These are phyloP conservation scores for Xylocopa sonorina DNA, from an alignment of 1,140 invertebrate species.

Conservation along the genomic window DNA sequence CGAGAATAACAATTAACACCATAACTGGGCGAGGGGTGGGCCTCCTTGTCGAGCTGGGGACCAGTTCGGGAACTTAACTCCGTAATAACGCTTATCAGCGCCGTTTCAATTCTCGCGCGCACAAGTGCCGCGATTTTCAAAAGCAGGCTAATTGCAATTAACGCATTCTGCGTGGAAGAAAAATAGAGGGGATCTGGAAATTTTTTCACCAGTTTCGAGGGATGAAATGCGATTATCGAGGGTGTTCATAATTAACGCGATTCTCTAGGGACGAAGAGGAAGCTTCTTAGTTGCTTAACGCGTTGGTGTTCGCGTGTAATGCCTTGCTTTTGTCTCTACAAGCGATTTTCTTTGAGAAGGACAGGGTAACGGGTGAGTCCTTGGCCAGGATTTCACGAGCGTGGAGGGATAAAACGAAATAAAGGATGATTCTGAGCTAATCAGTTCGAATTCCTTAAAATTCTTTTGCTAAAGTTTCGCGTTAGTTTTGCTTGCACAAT, in stretches of 20 bases:
- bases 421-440: no score
- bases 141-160: not conserved
- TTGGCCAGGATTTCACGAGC: not conserved
- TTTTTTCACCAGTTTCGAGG: no score
- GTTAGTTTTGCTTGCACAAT: no score
- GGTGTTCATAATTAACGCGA: conserved; percentile 5
- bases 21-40: conserved; percentile 12
- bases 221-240: no score
- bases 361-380: conserved; percentile 63
- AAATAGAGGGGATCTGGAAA: no score
- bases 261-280: not conserved
- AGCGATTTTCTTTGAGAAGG: conserved; percentile 58
- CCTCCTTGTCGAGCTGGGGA: conserved; percentile 13
- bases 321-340: conserved; percentile 70
- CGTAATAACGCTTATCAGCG: no score
- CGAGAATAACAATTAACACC: conserved; percentile 48
- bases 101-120: no score
- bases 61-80: not conserved
- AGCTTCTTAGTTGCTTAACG: conserved; percentile 28
- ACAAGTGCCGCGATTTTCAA: not conserved
- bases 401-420: not conserved
- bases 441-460: no score
- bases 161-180: not conserved
- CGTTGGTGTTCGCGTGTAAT: conserved; percentile 75
- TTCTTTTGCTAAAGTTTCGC: no score